Percentiles rank a stretch among this genome's conserved stretches.
These are phyloP conservation scores for Chrysochloris asiatica DNA, from an alignment of 2,113 vertebrate genomes.

Conservation along the genomic window DNA sequence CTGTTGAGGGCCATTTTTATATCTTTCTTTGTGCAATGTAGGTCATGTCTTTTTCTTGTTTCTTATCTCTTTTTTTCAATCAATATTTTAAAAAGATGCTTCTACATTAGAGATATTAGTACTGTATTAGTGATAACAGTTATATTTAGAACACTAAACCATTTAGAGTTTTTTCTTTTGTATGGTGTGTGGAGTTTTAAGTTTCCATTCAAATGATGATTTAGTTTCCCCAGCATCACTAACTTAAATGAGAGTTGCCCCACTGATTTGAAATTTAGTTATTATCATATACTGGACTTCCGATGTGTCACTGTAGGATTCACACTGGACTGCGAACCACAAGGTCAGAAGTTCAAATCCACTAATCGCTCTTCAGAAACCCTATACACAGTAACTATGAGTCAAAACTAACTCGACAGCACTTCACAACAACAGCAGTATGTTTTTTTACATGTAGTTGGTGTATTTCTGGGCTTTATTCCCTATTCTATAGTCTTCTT, in stretches of 20 bases:
- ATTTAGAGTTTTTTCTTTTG: not conserved
- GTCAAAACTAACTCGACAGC: too few species aligned
- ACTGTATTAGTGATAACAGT: too few species aligned
- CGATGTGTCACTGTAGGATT: too few species aligned
- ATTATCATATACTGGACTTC: not conserved
- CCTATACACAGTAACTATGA: too few species aligned
- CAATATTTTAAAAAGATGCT: not conserved
- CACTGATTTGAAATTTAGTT: not conserved
- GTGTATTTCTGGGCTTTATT: not conserved
- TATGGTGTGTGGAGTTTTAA: not conserved
- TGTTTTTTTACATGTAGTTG: not conserved
- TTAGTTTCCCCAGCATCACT: not conserved
- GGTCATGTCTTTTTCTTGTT: not conserved
- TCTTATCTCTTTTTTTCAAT: not conserved
- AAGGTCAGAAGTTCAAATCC: too few species aligned
- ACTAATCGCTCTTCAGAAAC: too few species aligned
- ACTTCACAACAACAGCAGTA: too few species aligned
- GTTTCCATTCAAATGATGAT: not conserved
- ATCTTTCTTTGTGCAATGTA: not conserved
- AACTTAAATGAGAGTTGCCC: not conserved
- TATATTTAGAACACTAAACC: not conserved
- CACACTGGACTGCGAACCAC: too few species aligned
- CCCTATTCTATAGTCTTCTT: not conserved
- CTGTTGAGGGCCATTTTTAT: not conserved
- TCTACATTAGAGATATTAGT: not conserved